A percentile compares a stretch with the other conserved stretches of the same genome.
phyloP scores from a whole-genome alignment of 1,140 invertebrate genomes.

The Drosophila bifasciata region DNA sequence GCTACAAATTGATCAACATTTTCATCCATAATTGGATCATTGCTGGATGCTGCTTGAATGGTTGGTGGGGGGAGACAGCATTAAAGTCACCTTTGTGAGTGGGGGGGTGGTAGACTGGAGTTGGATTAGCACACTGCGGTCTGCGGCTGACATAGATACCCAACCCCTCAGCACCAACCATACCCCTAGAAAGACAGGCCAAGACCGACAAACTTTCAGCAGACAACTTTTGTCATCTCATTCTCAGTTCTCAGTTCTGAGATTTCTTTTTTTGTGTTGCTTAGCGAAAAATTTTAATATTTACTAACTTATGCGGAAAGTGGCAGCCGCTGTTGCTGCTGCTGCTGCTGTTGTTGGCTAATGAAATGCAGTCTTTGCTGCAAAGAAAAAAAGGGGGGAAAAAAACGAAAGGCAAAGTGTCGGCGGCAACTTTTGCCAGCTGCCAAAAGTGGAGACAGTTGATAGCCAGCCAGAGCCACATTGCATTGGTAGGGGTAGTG shows the following conservation, averaged over 20 bases:
- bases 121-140: slow-evolving; percentile 17
- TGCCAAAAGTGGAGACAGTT: slow-evolving; percentile 79
- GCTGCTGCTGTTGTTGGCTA: slow-evolving; percentile 60
- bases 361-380: slow-evolving; percentile 70
- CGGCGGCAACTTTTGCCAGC: slow-evolving; percentile 69
- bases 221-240: slow-evolving; percentile 78
- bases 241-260: slow-evolving; percentile 53
- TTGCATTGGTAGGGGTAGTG: not conserved
- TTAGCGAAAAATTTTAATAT: slow-evolving; percentile 74
- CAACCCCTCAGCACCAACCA: too few species aligned
- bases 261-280: slow-evolving; percentile 16
- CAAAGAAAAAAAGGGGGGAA: slow-evolving; percentile 12
- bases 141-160: slow-evolving; percentile 23
- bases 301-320: slow-evolving; percentile 78
- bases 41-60: not conserved
- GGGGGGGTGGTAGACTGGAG: not conserved
- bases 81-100: slow-evolving; percentile 9
- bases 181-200: slow-evolving; percentile 23
- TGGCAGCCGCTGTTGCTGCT: slow-evolving; percentile 63
- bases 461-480: slow-evolving; percentile 63
- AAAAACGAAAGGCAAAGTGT: slow-evolving; percentile 42
- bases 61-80: too few species aligned
- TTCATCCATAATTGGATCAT: slow-evolving; percentile 5
- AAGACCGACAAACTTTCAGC: slow-evolving; percentile 67
- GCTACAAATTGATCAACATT: slow-evolving; percentile 36